Evolutionary conservation across 2,888 invertebrate genomes (phyloP), one percentile per base, ranked within the genome.

Genomic region (Resseliella maxima): DNA sequence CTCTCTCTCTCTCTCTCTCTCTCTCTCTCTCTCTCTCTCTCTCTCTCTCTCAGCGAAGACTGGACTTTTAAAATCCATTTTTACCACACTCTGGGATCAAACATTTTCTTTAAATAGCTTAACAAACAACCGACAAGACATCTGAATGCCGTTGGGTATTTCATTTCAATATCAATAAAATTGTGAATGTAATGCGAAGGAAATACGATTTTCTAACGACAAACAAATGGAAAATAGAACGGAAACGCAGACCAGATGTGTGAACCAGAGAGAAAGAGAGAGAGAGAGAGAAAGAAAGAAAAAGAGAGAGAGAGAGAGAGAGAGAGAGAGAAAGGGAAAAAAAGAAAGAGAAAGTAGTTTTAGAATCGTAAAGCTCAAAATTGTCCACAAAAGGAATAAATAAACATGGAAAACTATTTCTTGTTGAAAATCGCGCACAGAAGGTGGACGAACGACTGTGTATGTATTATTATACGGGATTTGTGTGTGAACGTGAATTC

Each of bases 371-470:
- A 10, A 10, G 72, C 27, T 72, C 31, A 27, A 15, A 59, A 72
- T 72, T 72, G 72, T 72, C 72, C 72, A 72, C 72, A 72, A 72
- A 72, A 72, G 72, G 72, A 72, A 72, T 72, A 72, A 31, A 72
- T 72, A 72, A 27, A 27, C 27, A 59, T 59, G 59, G 27, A 27
- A 59, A 72, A 72, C 72, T 72, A 72, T 72, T 72, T 31, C 31
- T 72, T 31, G 21, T 15, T 15, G 59, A 3, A n/a, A 24, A n/a
- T 31, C 31, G 35, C 31, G 31, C 18, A 72, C 12, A 72, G 31
- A 31, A 31, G 31, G 72, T 31, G 72, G 72, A 72, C 72, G 31
- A 8, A 2, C 18, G 41, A 1, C 50, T 18, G 50, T 18, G 41
- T 12, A 41, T 59, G n/a, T 59, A 24, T 59, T 59, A 72, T 31